phyloP scores from a whole-genome alignment of 2,113 vertebrate genomes.

The Lepisosteus osseus region DNA sequence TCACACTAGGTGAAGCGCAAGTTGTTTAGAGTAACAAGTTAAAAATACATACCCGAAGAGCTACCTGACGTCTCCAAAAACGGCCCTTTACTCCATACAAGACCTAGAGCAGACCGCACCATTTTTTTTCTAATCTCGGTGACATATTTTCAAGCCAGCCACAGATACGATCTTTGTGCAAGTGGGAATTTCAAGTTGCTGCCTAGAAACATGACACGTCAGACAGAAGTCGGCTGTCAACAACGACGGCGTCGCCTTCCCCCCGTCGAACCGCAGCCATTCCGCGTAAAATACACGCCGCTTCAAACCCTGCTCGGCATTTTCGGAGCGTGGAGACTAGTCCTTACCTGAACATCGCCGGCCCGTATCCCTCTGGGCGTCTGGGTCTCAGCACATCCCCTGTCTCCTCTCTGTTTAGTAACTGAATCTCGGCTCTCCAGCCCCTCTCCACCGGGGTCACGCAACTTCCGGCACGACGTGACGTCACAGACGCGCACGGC shows the following conservation, averaged over 20 bases:
- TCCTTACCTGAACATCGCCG: slow-evolving; percentile 20
- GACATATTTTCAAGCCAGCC: no score
- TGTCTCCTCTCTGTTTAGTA: background rate
- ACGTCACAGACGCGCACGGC: slow-evolving; percentile 1
- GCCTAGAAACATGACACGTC: background rate
- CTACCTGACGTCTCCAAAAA: no score
- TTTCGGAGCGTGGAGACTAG: no score
- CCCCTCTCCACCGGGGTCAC: slow-evolving; percentile 5
- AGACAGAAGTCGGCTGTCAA: background rate
- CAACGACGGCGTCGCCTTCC: background rate
- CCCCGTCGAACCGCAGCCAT: no score
- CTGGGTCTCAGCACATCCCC: slow-evolving; percentile 2
- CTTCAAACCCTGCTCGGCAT: background rate
- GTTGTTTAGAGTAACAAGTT: no score
- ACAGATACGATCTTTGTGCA: no score
- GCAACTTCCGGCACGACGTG: background rate
- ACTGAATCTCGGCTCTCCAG: slow-evolving; percentile 1
- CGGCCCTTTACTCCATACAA: no score
- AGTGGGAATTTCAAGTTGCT: background rate
- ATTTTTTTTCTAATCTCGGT: no score
- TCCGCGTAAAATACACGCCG: background rate
- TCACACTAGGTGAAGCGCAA: no score
- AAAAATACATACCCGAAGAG: no score
- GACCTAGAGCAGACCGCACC: no score
- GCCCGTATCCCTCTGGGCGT: background rate